Conservation (phyloP, 2,113 vertebrate genomes). For the Chionomys nivalis region DNA sequence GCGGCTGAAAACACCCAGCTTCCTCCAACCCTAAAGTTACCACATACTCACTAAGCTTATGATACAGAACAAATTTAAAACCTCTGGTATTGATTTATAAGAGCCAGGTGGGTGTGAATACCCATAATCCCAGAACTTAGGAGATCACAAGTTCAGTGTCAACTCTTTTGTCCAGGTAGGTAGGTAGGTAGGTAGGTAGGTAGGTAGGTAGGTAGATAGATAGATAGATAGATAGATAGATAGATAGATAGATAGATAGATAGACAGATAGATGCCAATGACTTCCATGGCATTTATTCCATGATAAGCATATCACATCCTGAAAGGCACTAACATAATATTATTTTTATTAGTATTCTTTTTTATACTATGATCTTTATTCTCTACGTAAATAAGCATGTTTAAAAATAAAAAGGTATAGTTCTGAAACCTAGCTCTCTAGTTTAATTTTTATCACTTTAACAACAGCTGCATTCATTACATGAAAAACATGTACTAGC, state of each 20-base stretch:
- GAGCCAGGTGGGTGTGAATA: too few species aligned
- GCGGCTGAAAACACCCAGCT: background rate
- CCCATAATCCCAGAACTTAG: background rate
- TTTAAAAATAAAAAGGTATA: slow-evolving; percentile 36
- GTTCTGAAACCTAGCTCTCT: slow-evolving; percentile 11
- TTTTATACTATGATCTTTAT: background rate
- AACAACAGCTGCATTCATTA: background rate
- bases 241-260: too few species aligned
- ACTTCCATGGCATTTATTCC: background rate
- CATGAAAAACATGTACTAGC: slow-evolving; percentile 21
- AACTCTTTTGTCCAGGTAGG: background rate
- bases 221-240: too few species aligned
- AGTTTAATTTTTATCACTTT: slow-evolving; percentile 35
- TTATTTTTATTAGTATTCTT: background rate
- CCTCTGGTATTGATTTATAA: background rate
- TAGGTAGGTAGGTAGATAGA: too few species aligned
- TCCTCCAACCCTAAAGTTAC: background rate
- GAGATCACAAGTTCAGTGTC: background rate
- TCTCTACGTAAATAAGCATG: background rate
- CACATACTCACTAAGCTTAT: background rate
- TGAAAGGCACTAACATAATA: background rate
- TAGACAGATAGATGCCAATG: too few species aligned
- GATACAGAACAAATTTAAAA: background rate
- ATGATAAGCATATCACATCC: background rate
- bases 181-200: too few species aligned